Conservation (phyloP, 2,888 invertebrate genomes). For the Drosophila dives region DNA sequence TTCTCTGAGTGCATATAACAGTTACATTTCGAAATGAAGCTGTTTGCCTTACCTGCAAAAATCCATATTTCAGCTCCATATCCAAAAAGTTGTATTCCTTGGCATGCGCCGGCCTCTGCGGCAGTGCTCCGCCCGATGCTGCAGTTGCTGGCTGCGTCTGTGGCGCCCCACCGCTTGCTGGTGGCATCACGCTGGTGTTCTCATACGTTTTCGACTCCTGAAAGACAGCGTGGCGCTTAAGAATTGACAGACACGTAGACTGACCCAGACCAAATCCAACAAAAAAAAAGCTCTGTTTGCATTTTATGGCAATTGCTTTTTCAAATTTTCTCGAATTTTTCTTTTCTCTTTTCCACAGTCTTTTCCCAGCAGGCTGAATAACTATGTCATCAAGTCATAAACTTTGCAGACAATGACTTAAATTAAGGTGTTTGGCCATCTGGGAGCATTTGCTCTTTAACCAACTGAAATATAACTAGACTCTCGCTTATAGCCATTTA, state of each 20-base stretch:
- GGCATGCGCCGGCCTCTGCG: slow-evolving; percentile 88
- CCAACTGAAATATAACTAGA: neutral
- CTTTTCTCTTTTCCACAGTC: slow-evolving; percentile 21
- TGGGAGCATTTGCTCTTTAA: neutral
- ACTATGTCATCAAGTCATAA: slow-evolving; percentile 50
- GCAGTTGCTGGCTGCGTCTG: slow-evolving; percentile 83
- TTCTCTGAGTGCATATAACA: neutral
- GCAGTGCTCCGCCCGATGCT: slow-evolving; percentile 76
- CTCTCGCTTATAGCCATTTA: neutral
- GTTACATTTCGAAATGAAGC: neutral
- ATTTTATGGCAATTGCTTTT: slow-evolving; percentile 55
- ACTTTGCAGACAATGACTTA: slow-evolving; percentile 40
- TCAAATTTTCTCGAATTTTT: slow-evolving; percentile 49
- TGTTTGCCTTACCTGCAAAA: slow-evolving; percentile 90
- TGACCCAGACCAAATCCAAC: neutral
- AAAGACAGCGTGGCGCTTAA: slow-evolving; percentile 31
- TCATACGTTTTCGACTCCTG: slow-evolving; percentile 85
- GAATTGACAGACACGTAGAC: slow-evolving; percentile 28
- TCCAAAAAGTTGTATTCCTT: slow-evolving; percentile 95
- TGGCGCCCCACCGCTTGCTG: slow-evolving; percentile 39
- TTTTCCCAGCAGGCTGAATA: slow-evolving; percentile 34
- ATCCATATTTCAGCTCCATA: slow-evolving; percentile 96
- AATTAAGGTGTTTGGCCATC: slow-evolving; percentile 23
- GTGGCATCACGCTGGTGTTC: slow-evolving; percentile 76
- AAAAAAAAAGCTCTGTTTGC: slow-evolving; percentile 33